Percentiles rank a stretch among this genome's conserved stretches.
Conservation (phyloP, 2,888 invertebrate genomes). For the Chymomyza caudatula region DNA sequence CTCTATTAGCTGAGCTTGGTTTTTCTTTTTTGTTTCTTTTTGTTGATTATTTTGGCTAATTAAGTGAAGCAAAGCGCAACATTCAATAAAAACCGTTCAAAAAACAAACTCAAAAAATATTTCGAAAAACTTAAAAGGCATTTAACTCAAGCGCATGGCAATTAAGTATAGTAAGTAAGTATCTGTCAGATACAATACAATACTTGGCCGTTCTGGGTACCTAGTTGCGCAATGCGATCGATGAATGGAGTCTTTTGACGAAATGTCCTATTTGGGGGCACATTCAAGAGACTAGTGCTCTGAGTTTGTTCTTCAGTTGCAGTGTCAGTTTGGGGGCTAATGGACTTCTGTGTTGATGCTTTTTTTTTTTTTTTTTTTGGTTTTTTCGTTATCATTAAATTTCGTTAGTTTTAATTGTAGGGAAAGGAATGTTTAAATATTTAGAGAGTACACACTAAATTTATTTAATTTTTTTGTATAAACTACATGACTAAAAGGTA, state of each 20-base stretch:
- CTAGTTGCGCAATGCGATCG: constrained; percentile 77
- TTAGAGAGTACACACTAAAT: neutral
- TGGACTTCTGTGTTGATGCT: constrained; percentile 65
- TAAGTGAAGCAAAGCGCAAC: constrained; percentile 69
- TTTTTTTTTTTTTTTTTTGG: constrained; percentile 13
- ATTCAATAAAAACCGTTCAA: constrained; percentile 56
- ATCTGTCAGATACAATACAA: constrained; percentile 63
- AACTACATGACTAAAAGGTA: neutral
- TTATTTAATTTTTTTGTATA: neutral
- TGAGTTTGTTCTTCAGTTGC: constrained; percentile 30
- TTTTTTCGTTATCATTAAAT: constrained; percentile 4
- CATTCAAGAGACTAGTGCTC: constrained; percentile 53
- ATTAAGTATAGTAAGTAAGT: constrained; percentile 39
- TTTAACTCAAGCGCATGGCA: constrained; percentile 62
- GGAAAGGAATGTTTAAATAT: constrained; percentile 46
- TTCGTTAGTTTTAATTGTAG: too few species aligned
- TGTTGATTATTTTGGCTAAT: constrained; percentile 47
- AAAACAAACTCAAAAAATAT: constrained; percentile 17
- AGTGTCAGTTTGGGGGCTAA: constrained; percentile 30
- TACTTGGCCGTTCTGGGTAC: constrained; percentile 59
- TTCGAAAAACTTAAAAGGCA: constrained; percentile 21
- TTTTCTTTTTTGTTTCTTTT: constrained; percentile 16
- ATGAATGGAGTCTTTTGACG: constrained; percentile 76
- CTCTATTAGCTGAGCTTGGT: constrained; percentile 25
- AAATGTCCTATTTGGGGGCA: constrained; percentile 64